A percentile compares a stretch with the other conserved stretches of the same genome.
These are phyloP conservation scores for Coccyzus lansbergi DNA, from an alignment of 2,797 vertebrate species.

Conservation along the genomic window DNA sequence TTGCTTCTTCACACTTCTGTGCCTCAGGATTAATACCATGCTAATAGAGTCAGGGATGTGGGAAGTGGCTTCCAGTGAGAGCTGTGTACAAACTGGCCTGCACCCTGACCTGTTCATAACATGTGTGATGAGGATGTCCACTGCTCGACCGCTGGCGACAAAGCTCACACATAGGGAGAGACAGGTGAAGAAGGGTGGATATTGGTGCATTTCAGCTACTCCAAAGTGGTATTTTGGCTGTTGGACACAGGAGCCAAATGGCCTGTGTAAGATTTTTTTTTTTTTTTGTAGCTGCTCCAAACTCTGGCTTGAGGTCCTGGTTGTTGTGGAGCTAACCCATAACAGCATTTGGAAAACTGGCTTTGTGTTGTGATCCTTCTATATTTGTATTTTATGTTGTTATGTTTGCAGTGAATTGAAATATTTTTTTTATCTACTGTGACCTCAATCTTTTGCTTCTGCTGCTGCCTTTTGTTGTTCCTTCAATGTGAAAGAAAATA, in stretches of 20 bases:
- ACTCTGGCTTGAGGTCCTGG: neutral
- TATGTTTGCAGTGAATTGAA: neutral
- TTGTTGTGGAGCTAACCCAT: neutral
- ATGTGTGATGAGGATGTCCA: neutral
- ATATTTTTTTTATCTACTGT: neutral
- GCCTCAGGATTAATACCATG: neutral
- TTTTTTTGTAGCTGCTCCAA: neutral
- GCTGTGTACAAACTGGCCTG: neutral
- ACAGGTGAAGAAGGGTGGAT: neutral
- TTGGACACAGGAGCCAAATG: neutral
- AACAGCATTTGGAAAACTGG: neutral
- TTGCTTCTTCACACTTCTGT: neutral
- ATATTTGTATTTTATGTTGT: neutral
- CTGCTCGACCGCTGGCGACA: neutral
- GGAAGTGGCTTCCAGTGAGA: neutral
- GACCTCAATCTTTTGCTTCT: neutral
- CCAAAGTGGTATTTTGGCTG: neutral
- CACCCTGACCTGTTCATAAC: accelerated
- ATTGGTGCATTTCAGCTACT: neutral
- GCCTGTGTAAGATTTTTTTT: neutral
- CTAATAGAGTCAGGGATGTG: neutral
- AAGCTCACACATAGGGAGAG: neutral
- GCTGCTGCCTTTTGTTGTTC: neutral
- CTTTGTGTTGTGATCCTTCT: neutral
- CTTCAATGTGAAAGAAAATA: neutral